A percentile compares a stretch with the other conserved stretches of the same genome.
phyloP scores from a whole-genome alignment of 2,888 invertebrate genomes.

The Enoplolaimus lenunculus region DNA sequence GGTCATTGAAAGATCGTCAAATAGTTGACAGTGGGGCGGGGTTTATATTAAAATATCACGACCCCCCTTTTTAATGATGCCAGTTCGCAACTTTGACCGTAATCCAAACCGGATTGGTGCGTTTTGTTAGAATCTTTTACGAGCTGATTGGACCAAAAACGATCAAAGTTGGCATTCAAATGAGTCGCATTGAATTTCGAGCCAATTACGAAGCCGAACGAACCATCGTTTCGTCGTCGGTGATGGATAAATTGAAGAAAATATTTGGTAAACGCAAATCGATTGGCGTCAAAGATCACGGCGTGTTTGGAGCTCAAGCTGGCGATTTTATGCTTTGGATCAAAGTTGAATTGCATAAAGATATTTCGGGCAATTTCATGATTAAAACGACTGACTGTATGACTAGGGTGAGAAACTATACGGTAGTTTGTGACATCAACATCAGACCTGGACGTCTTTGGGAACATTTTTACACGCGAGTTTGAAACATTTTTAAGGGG shows the following conservation, averaged over 20 bases:
- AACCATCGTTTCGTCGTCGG: neutral
- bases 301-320: neutral
- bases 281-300: neutral
- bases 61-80: no score
- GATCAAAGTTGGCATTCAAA: neutral
- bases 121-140: neutral
- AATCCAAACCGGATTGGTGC: no score
- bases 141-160: neutral
- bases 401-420: no score
- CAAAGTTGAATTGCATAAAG: neutral
- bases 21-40: no score
- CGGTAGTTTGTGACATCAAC: no score
- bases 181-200: neutral
- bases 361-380: neutral
- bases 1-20: no score
- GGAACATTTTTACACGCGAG: no score
- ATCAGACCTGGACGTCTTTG: no score
- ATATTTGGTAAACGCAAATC: neutral
- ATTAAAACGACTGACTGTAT: neutral
- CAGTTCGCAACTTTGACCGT: no score
- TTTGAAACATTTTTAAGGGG: no score
- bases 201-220: neutral
- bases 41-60: no score
- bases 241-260: neutral
- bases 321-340: neutral